Base-by-base conservation (phyloP, 2,113 vertebrate genomes). In the Cyphomyrus discorhynchus region DNA sequence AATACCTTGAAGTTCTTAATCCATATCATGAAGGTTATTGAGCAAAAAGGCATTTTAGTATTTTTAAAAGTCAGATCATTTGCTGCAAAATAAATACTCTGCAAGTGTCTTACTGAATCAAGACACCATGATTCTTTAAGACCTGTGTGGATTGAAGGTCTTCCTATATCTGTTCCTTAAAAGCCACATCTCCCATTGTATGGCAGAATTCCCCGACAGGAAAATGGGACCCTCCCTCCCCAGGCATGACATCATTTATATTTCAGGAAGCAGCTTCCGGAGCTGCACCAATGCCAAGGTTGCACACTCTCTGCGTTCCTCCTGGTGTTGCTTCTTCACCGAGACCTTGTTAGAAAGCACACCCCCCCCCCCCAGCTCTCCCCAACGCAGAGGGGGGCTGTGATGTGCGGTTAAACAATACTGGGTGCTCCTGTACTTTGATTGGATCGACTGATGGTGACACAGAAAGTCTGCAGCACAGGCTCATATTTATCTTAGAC, bases 171-270 rank as follows among this genome's bases (percentile, higher is more conserved):
- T 49, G 47, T 86, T 50, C 24, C n/a, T 46, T 46, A 86, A 49
- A 50, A 47, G 24, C 47, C 58, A 10, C 47, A 24, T 89, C 80
- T 85, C 53, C 82, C 27, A 58, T 58, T 46, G 49, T n/a, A 31
- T 49, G 15, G 24, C 19, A 27, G 42, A 89, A 53, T 70, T 42
- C 31, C 74, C 88, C 70, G 1, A 31, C 21, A 53, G 46, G 39
- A 24, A 45, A 89, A 46, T 7, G 19, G 70, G 88, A 53, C 31
- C 52, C 39, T 58, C 39, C 85, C 24, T 62, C 39, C 49, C 11
- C 35, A 86, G 15, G 89, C 24, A 62, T 86, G 89, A 66, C 80
- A 62, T 86, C 45, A 70, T 90, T 39, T 49, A 50, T 49, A 70
- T 90, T 85, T 86, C n/a, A 50, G 50, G 42, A 56, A 86, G 15